These are phyloP conservation scores for Noctua janthina DNA, from an alignment of 2,888 invertebrate genomes.

Conservation along the genomic window DNA sequence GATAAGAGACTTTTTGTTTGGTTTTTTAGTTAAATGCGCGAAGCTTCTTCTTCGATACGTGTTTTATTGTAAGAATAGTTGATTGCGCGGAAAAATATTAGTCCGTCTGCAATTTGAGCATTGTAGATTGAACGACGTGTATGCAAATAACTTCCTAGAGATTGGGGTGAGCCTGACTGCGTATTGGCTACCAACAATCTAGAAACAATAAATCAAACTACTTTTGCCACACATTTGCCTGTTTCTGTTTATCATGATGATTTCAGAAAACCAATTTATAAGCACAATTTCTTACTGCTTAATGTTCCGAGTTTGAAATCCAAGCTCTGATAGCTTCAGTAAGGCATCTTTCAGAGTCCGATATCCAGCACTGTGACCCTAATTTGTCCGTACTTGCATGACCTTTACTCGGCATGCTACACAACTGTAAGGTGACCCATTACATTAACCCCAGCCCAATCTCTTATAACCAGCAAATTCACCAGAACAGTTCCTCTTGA, in stretches of 20 bases:
- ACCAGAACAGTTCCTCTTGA: slow-evolving; percentile 25
- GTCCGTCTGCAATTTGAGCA: background rate
- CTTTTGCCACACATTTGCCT: too few species aligned
- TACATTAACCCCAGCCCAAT: background rate
- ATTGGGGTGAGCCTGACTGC: background rate
- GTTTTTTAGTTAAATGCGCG: background rate
- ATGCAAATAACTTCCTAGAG: background rate
- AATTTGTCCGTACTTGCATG: background rate
- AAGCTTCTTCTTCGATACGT: background rate
- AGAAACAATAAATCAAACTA: too few species aligned
- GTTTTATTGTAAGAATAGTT: background rate
- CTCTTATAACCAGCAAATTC: slow-evolving; percentile 19
- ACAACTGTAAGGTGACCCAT: background rate
- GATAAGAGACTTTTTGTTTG: slow-evolving; percentile 16
- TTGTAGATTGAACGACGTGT: background rate
- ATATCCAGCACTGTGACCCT: background rate
- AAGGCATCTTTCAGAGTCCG: background rate
- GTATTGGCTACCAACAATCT: background rate
- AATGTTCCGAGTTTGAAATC: background rate
- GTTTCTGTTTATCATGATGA: too few species aligned
- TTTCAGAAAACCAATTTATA: too few species aligned
- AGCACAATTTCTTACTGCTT: too few species aligned
- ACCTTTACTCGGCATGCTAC: background rate
- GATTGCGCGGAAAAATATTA: slow-evolving; percentile 1
- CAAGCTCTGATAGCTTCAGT: background rate